Percentiles rank a stretch among this genome's conserved stretches.
Conservation (phyloP, 2,888 invertebrate genomes). For the Rhingia rostrata region DNA sequence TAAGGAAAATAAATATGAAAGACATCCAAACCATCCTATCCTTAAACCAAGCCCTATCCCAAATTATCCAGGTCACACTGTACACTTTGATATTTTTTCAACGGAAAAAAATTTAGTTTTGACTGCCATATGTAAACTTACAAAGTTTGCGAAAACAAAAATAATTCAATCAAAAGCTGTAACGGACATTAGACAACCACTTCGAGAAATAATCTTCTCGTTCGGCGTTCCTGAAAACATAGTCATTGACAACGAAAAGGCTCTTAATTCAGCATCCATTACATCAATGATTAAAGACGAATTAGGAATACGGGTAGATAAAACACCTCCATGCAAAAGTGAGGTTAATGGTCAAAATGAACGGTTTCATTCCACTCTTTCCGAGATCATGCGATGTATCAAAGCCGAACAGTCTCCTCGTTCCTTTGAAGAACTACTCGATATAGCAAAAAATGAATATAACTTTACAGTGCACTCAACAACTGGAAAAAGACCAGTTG, state of each 20-base stretch:
- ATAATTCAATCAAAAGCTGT: conserved; percentile 14
- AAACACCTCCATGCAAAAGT: not conserved
- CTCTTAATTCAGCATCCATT: conserved; percentile 28
- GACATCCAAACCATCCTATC: conserved; percentile 32
- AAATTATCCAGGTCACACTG: conserved; percentile 17
- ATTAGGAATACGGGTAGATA: conserved; percentile 7
- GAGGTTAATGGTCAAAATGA: not conserved
- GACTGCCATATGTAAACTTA: conserved; percentile 29
- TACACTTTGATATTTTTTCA: conserved; percentile 17
- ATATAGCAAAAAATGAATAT: too few relatives aligned
- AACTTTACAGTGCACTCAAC: too few relatives aligned
- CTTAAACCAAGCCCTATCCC: conserved; percentile 32
- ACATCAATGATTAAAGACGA: conserved; percentile 15
- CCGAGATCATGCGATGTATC: conserved; percentile 17
- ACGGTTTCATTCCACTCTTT: not conserved
- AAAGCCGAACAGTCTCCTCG: conserved; percentile 6
- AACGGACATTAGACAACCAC: conserved; percentile 25
- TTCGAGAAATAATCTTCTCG: conserved; percentile 6
- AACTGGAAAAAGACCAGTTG: too few relatives aligned
- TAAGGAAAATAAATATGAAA: conserved; percentile 27
- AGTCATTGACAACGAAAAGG: conserved; percentile 3
- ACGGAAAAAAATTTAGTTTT: conserved; percentile 33
- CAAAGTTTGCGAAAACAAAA: conserved; percentile 34
- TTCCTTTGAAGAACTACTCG: conserved; percentile 15
- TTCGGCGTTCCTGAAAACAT: conserved; percentile 10